These are phyloP conservation scores for Lasiurus cinereus DNA, from an alignment of 2,113 vertebrate species.

Conservation along the genomic window DNA sequence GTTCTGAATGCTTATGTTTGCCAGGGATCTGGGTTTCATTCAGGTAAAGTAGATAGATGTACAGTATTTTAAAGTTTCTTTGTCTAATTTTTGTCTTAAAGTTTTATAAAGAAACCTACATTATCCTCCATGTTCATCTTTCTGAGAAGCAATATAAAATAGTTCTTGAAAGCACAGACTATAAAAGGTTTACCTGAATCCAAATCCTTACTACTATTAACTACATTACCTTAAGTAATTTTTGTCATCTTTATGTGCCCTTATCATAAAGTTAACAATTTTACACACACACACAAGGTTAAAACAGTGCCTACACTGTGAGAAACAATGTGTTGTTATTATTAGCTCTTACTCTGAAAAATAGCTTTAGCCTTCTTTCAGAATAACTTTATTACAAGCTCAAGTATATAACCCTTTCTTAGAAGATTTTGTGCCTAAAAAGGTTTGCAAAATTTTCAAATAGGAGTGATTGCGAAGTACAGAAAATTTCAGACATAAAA, in stretches of 20 bases:
- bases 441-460: conserved; percentile 47
- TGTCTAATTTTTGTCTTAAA: not conserved
- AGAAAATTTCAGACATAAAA: conserved; percentile 54
- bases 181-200: not conserved
- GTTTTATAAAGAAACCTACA: not conserved
- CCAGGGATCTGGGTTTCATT: not conserved
- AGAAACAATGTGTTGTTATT: not conserved
- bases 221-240: not conserved
- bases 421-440: conserved; percentile 20
- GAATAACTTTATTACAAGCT: conserved; percentile 26
- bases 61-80: not conserved
- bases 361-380: not conserved
- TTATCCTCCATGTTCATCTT: not conserved
- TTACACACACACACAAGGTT: not conserved
- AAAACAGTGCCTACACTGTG: not conserved
- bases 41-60: not conserved
- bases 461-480: not conserved
- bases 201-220: not conserved
- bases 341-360: not conserved
- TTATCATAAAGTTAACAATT: not conserved
- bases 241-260: not conserved
- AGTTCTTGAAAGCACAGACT: not conserved
- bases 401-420: not conserved
- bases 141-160: not conserved
- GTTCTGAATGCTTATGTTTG: not conserved